Percentiles rank a stretch among this genome's conserved stretches.
These are phyloP conservation scores for Sinocyclocheilus grahami DNA, from an alignment of 2,113 vertebrate species.

Conservation along the genomic window DNA sequence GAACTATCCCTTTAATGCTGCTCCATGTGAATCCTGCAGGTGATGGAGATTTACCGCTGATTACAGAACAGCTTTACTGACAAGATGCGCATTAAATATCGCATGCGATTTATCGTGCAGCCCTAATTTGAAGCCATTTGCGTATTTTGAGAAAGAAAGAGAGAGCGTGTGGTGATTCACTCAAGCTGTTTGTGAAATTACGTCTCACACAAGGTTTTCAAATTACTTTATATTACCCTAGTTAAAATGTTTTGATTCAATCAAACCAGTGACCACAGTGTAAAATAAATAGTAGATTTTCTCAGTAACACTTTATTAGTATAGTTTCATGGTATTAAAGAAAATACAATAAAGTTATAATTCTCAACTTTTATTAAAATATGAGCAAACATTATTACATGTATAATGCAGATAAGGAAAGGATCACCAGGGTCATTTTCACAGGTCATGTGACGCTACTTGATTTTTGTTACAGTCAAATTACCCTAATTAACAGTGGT, in stretches of 20 bases:
- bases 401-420: background rate
- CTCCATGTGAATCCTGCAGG: no score
- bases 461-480: background rate
- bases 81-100: no score
- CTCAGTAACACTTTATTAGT: no score
- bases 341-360: background rate
- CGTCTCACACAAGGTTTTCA: no score
- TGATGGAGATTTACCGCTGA: no score
- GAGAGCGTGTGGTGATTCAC: no score
- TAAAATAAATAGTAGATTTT: background rate
- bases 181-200: no score
- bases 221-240: background rate
- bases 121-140: no score
- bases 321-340: background rate
- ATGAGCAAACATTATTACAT: background rate
- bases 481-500: background rate
- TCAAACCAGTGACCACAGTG: background rate
- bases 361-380: background rate
- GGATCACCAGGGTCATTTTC: background rate
- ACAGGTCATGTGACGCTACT: background rate
- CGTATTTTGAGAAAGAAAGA: no score
- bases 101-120: no score
- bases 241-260: background rate
- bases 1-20: no score
- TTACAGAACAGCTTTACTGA: no score